These are phyloP conservation scores for Andricus grossulariae DNA, from an alignment of 1,140 invertebrate genomes.

Conservation along the genomic window DNA sequence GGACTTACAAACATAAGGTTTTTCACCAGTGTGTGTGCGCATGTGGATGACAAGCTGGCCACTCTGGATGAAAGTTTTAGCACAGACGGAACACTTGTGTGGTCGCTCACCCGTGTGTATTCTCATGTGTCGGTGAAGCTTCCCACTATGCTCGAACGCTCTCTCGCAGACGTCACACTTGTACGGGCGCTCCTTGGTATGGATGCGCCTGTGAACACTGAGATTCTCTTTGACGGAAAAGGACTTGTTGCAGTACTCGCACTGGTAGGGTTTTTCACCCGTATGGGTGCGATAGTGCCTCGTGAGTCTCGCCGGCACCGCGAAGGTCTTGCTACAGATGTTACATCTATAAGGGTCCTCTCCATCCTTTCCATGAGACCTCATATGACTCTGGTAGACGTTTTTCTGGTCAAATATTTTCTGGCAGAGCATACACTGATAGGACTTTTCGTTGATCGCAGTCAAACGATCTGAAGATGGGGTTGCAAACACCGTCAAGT, in stretches of 20 bases:
- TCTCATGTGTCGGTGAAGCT: slow-evolving; percentile 93
- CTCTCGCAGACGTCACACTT: slow-evolving; percentile 93
- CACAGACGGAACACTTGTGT: slow-evolving; percentile 94
- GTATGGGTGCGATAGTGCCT: slow-evolving; percentile 94
- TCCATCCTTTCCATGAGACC: slow-evolving; percentile 78
- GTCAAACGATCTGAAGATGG: slow-evolving; percentile 38
- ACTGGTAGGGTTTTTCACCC: slow-evolving; percentile 90
- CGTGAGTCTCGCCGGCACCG: slow-evolving; percentile 91
- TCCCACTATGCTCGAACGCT: slow-evolving; percentile 94
- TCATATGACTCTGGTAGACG: slow-evolving; percentile 78
- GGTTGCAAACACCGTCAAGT: slow-evolving; percentile 60
- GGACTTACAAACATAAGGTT: slow-evolving; percentile 91
- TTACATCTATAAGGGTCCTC: slow-evolving; percentile 91
- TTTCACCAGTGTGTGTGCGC: slow-evolving; percentile 92
- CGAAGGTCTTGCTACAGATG: slow-evolving; percentile 94
- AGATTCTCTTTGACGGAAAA: slow-evolving; percentile 95
- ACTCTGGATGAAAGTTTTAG: slow-evolving; percentile 93
- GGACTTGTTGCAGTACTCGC: slow-evolving; percentile 94
- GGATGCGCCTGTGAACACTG: slow-evolving; percentile 92
- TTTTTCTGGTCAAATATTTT: slow-evolving; percentile 79
- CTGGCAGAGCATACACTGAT: slow-evolving; percentile 78
- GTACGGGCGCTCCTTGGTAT: slow-evolving; percentile 90
- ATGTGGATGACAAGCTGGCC: slow-evolving; percentile 91
- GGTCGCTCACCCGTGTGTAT: slow-evolving; percentile 95
- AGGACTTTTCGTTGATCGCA: slow-evolving; percentile 53